A percentile compares a stretch with the other conserved stretches of the same genome.
Conservation (phyloP, 2,113 vertebrate genomes). For the Triplophysa siluroides region DNA sequence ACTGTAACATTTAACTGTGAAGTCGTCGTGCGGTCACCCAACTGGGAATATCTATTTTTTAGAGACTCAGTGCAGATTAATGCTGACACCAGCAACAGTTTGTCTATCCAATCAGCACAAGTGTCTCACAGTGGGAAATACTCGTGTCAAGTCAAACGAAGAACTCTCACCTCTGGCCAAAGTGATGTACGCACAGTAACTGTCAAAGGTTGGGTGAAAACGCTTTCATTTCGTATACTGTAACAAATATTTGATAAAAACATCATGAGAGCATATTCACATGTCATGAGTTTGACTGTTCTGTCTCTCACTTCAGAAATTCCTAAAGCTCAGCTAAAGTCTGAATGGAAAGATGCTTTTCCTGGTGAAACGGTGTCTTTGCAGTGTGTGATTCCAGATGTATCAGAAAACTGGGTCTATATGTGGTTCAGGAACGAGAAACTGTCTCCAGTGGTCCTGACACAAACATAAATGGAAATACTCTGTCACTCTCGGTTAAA, state of each 20-base stretch:
- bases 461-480: background rate
- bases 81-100: background rate
- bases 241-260: too few relatives aligned
- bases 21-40: background rate
- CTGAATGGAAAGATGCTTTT: background rate
- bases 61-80: background rate
- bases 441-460: background rate
- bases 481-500: background rate
- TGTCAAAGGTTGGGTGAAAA: background rate
- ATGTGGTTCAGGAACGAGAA: background rate
- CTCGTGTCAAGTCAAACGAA: background rate
- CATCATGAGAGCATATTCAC: background rate
- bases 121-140: background rate
- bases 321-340: background rate
- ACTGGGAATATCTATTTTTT: background rate
- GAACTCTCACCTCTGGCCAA: background rate
- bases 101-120: background rate
- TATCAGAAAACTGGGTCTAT: background rate
- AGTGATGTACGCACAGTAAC: background rate
- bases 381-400: background rate
- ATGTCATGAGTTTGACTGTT: background rate
- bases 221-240: too few relatives aligned
- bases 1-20: background rate
- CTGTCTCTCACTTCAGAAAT: background rate
- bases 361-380: constrained; percentile 10